Evolutionary conservation across 2,113 vertebrate species (phyloP), one percentile per base, ranked within the genome.

Genomic region (Platichthys stellatus): DNA sequence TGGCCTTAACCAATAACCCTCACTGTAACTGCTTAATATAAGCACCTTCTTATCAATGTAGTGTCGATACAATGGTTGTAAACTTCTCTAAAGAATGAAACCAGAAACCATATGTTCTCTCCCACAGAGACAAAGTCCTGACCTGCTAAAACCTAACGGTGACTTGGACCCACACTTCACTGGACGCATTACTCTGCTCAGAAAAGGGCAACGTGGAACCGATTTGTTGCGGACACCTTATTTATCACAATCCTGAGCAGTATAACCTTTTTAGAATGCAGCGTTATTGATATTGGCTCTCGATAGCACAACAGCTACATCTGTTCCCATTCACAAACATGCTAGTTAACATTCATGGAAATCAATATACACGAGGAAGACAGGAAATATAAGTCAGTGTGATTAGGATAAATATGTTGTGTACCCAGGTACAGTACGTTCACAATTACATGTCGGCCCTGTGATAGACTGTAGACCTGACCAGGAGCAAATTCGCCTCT

Each of bases 251-350:
- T 74, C 14, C 31, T 70, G 51, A 56, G 14, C 17, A 7, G 56
- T n/a, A 31, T 85, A 71, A 76, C 72, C 66, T 85, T 77, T 31
- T 82, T 8, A 13, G 4, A 60, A 68, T 64, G 53, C 45, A 23
- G 13, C 18, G 31, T 70, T 73, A 79, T 70, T 71, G 57, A 79
- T 67, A 79, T 43, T 43, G 26, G 7, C 0, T 58, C n/a, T 75
- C 45, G 21, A 12, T 58, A 20, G 18, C 60, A 47, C 45, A 80
- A 28, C 51, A 18, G 12, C 53, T 43, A 21, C 70, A 81, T 81
- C 77, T 69, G 59, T 58, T 78, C 53, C 31, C 40, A 72, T 78
- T 77, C 45, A 66, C 9, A 70, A 49, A 38, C 67, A n/a, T 38
- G 59, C 49, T 45, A 63, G 23, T 72, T 69, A 72, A 63, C 45